Percentiles rank a stretch among this genome's conserved stretches.
Evolutionary conservation across 2,797 vertebrate species (phyloP).

Genomic region (Pipistrellus nathusii): DNA sequence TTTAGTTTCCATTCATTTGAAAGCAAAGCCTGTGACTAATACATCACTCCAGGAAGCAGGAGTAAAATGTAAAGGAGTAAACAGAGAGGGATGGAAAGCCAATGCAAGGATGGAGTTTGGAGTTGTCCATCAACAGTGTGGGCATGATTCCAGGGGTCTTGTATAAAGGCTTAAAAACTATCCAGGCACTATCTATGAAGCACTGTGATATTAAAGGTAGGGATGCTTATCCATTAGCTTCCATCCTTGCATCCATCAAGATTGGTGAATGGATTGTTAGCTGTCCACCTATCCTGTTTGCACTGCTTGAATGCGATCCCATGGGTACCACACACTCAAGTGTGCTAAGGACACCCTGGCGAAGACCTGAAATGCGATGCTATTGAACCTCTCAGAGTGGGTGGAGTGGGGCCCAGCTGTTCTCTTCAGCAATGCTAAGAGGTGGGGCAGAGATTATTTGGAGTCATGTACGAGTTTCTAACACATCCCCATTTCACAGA

Average conservation of each 20-base stretch:
- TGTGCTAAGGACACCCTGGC: background rate
- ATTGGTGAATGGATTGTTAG: no score
- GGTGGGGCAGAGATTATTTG: no score
- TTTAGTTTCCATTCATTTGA: background rate
- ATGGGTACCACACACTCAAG: no score
- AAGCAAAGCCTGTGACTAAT: background rate
- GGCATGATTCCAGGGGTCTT: background rate
- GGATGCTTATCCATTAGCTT: background rate
- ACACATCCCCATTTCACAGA: background rate
- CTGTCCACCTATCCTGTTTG: fast-evolving
- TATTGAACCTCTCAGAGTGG: background rate
- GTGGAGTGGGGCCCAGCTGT: background rate
- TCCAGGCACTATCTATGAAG: background rate
- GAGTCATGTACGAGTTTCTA: background rate
- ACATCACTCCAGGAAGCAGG: background rate
- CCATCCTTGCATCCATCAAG: background rate
- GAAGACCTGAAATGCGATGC: background rate
- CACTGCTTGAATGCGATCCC: background rate
- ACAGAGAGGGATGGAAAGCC: background rate
- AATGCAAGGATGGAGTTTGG: fast-evolving
- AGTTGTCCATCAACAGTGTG: background rate
- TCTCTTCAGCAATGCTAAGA: background rate
- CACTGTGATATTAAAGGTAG: background rate
- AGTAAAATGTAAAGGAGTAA: background rate
- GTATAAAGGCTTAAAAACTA: background rate